Evolutionary conservation across 1,140 invertebrate genomes (phyloP), one percentile per base, ranked within the genome.

Genomic region (Drosophila ambigua): DNA sequence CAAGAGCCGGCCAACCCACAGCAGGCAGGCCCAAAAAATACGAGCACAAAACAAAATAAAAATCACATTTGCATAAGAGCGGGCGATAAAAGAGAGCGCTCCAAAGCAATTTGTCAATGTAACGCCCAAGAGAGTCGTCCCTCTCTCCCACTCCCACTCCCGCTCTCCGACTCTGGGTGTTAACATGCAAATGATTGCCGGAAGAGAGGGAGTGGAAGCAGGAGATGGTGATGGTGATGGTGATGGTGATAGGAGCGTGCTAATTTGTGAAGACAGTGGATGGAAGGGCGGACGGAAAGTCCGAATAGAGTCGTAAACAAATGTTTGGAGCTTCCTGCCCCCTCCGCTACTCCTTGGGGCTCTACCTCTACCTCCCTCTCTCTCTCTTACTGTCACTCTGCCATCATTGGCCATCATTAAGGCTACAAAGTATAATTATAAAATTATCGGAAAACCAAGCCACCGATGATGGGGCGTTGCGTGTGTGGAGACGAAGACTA

Each of bases 271-370:
- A 82, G 74, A 49, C 62, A 66, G 16, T 59, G 35, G 35, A 11
- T 13, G 11, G 35, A 4, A 13, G 35, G 35, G 35, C 35, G 35
- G 11, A 13, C 11, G 35, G 4, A 39, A 11, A 39, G 57, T 41
- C 58, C 66, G 87, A 85, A 87, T 81, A 81, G 59, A 81, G 82
- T 48, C 83, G 87, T 81, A 82, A 87, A 79, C 65, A 61, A 76
- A 67, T 77, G 64, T 69, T 55, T 76, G 67, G 49, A 57, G 64
- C 66, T 71, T 71, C 51, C 64, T 68, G 31, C 9, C 11, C 35
- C 35, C 35, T 13, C 35, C 35, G 2, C 23, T 28, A 6, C 26
- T 28, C 6, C 26, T 28, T 7, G 26, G 26, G 26, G 5, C 5
- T 28, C 5, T 35, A 49, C 51, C 52, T 24, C 16, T 35, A 45